Evolutionary conservation across 2,888 invertebrate species (phyloP).

Genomic region (Sesia apiformis): DNA sequence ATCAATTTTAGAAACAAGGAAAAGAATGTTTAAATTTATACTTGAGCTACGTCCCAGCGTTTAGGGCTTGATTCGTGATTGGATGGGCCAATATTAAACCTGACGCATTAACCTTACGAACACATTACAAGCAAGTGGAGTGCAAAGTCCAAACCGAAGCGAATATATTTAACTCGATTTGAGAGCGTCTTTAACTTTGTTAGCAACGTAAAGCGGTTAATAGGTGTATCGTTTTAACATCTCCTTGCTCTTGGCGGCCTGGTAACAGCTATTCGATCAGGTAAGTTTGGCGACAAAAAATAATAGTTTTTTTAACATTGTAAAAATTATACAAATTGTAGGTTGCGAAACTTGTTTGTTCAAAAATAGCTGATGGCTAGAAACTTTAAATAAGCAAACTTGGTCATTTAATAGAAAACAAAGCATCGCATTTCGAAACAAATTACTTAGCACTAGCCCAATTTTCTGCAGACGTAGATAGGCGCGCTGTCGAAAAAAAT

Average conservation of each 20-base stretch:
- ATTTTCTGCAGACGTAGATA: neutral
- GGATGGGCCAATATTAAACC: neutral
- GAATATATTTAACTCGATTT: constrained; percentile 28
- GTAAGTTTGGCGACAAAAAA: too few relatives aligned
- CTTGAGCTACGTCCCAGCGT: neutral
- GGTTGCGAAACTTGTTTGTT: neutral
- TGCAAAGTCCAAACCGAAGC: constrained; percentile 21
- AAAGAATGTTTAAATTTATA: neutral
- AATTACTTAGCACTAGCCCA: neutral
- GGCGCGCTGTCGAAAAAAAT: neutral
- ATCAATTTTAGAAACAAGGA: neutral
- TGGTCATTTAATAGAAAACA: neutral
- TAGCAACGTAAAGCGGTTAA: constrained; percentile 27
- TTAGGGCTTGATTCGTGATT: neutral
- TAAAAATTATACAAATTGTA: neutral
- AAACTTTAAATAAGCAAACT: neutral
- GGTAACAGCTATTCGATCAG: neutral
- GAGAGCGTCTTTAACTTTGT: constrained; percentile 18
- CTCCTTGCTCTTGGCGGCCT: neutral
- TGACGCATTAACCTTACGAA: neutral
- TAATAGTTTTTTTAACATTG: neutral
- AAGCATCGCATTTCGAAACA: neutral
- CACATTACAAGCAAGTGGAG: constrained; percentile 6
- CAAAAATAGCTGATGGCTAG: neutral
- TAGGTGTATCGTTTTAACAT: constrained; percentile 23